A percentile compares a stretch with the other conserved stretches of the same genome.
Conservation (phyloP, 2,113 vertebrate genomes). For the Catharus minimus region DNA sequence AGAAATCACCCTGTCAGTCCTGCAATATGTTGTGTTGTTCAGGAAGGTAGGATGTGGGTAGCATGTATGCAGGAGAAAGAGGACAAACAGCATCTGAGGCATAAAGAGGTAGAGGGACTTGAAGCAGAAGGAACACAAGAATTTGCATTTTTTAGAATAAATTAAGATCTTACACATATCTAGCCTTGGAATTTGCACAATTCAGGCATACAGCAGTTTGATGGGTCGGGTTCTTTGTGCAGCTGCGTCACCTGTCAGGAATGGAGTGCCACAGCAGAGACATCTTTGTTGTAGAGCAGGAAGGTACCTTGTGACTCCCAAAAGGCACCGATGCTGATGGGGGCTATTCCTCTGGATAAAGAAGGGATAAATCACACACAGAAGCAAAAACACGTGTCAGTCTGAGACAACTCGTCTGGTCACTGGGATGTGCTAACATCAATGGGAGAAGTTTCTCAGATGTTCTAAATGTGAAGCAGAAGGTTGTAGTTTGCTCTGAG, state of each 20-base stretch:
- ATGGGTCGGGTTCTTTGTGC: background rate
- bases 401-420: background rate
- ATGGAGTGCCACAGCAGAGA: background rate
- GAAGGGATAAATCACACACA: background rate
- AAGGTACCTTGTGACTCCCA: background rate
- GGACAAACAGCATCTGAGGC: background rate
- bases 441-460: background rate
- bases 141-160: background rate
- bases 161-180: background rate
- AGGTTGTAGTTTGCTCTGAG: background rate
- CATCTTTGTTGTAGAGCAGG: background rate
- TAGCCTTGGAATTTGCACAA: background rate
- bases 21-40: background rate
- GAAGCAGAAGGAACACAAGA: background rate
- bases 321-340: background rate
- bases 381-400: background rate
- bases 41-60: background rate
- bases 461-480: background rate
- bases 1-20: background rate
- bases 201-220: background rate
- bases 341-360: background rate
- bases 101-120: background rate
- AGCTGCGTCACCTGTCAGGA: background rate
- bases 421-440: background rate
- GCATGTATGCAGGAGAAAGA: background rate